Percentiles rank a stretch among this genome's conserved stretches.
Evolutionary conservation across 92 coral and sea anemone species (phyloP).

Genomic region (Porites evermanni): DNA sequence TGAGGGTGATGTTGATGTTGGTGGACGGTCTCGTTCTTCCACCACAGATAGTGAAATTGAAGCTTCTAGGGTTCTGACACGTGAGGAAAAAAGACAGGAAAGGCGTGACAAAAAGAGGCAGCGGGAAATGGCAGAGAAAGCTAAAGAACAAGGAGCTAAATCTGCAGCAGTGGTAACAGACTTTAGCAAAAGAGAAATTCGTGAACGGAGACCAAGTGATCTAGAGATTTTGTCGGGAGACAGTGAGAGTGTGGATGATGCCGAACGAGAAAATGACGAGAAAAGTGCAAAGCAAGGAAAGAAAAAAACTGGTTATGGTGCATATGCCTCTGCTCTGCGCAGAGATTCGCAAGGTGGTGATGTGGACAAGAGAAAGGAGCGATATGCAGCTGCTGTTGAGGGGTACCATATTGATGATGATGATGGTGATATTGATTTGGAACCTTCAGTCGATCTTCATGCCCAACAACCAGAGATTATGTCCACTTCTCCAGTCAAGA

Average conservation of each 20-base stretch:
- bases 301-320: conserved; percentile 78
- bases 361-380: conserved; percentile 78
- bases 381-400: conserved; percentile 79
- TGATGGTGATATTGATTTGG: conserved; percentile 45
- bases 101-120: conserved; percentile 60
- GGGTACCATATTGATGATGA: conserved; percentile 67
- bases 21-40: conserved; percentile 59
- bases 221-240: conserved; percentile 53
- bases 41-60: conserved; percentile 63
- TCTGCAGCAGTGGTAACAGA: conserved; percentile 82
- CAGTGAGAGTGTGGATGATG: conserved; percentile 54
- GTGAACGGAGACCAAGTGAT: conserved; percentile 85
- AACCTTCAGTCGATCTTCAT: conserved; percentile 58
- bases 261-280: conserved; percentile 53
- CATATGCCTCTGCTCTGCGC: conserved; percentile 81
- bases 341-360: conserved; percentile 45
- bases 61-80: conserved; percentile 51
- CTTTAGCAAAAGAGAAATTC: conserved; percentile 78
- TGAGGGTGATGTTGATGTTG: conserved; percentile 22
- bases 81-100: conserved; percentile 58
- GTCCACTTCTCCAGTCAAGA: conserved; percentile 77
- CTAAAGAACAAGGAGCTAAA: conserved; percentile 32
- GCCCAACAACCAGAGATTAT: conserved; percentile 72
- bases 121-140: conserved; percentile 39
- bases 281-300: conserved; percentile 16